Evolutionary conservation across 2,797 vertebrate genomes (phyloP).

Genomic region (Hydrophis major): DNA sequence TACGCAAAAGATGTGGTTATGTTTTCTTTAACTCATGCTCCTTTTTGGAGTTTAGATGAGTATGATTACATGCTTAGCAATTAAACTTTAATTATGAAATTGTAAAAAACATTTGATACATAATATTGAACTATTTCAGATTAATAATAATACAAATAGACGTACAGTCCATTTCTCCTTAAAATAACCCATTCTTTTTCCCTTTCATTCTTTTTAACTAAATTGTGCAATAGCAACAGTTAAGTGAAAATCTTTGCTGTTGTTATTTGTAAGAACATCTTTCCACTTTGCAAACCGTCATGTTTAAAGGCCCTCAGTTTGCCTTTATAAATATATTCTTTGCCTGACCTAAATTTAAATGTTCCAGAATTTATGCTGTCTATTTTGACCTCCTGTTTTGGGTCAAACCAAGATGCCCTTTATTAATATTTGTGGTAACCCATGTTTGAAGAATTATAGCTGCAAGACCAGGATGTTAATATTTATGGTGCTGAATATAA

Average conservation of each 20-base stretch:
- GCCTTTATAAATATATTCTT: constrained; percentile 4
- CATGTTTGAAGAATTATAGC: background rate
- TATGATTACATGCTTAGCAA: background rate
- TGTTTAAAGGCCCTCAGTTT: background rate
- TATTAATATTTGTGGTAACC: background rate
- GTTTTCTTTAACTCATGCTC: constrained; percentile 25
- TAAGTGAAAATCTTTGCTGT: background rate
- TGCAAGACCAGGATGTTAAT: background rate
- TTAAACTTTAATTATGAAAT: background rate
- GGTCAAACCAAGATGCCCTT: background rate
- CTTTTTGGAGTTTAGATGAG: background rate
- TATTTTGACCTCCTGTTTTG: background rate
- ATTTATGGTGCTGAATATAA: background rate
- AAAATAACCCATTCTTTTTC: background rate
- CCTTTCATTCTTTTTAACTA: background rate
- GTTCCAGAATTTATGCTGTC: background rate
- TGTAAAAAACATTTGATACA: background rate
- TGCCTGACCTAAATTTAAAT: background rate
- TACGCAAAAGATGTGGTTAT: background rate
- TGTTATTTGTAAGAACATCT: background rate
- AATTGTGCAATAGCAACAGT: background rate
- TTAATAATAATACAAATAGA: background rate
- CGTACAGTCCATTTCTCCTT: constrained; percentile 21
- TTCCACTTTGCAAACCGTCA: background rate
- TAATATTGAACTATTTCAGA: background rate